Evolutionary conservation across 2,113 vertebrate genomes (phyloP), one percentile per base, ranked within the genome.

Genomic region (Trogon surrucura): DNA sequence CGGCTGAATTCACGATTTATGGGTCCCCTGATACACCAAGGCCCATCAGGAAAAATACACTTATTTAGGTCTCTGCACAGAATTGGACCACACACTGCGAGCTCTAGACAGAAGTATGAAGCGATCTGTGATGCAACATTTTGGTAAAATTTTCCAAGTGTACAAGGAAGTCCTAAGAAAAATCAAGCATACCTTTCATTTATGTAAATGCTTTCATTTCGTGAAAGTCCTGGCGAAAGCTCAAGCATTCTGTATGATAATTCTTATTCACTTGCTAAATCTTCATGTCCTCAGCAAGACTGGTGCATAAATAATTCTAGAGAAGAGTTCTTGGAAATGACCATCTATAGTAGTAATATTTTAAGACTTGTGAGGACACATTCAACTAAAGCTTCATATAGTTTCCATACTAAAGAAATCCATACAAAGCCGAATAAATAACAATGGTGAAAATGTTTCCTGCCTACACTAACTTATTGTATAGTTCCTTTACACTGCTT

Each of bases 351-450:
- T 41, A 93, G 41, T 85, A 80, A 66, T 74, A 1, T 83, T 96
- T 95, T 93, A 95, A 75, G 77, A 72, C 73, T 92, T 93, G 32
- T 34, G 61, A 53, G 90, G 90, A 89, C 77, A 81, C 41, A 78
- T 93, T 95, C 91, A 88, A 66, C 94, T 96, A 93, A 90, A 95
- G 44, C 64, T 91, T 82, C 58, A 11, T 86, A 21, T 34, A 36
- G 50, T 86, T 93, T 92, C 51, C 53, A n/a, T 56, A 78, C 65
- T 18, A 57, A 91, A 92, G 73, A 86, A 85, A 95, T 45, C 21
- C 48, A 56, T 22, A 34, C 26, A 93, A 95, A 95, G 72, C 47
- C 87, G 80, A 84, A 82, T 61, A 94, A 95, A 67, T 80, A 93
- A 25, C 23, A 88, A 10, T 26, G 10, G 16, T 53, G 48, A 80